Evolutionary conservation across 2,113 vertebrate genomes (phyloP).

Genomic region (Tiliqua scincoides): DNA sequence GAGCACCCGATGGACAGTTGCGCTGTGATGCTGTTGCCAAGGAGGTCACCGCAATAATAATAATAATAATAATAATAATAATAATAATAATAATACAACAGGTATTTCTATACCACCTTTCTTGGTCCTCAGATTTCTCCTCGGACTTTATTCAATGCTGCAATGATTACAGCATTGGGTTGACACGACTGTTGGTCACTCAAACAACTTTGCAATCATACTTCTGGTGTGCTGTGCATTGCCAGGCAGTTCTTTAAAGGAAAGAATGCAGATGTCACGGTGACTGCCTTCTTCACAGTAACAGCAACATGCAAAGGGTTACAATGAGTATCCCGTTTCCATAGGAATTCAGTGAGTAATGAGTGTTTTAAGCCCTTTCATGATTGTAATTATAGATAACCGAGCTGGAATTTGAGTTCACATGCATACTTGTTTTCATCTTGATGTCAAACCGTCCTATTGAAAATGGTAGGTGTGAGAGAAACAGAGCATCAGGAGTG

Average conservation of each 20-base stretch:
- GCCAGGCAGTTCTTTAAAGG: background rate
- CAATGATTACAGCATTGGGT: fast-evolving
- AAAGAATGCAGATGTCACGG: background rate
- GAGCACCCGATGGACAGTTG: too few relatives aligned
- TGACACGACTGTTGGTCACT: background rate
- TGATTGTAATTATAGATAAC: background rate
- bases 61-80: too few relatives aligned
- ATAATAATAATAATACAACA: too few relatives aligned
- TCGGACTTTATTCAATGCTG: too few relatives aligned
- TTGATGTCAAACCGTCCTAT: background rate
- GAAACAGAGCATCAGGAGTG: background rate
- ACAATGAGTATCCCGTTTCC: background rate
- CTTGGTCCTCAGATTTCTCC: too few relatives aligned
- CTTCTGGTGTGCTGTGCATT: conserved; percentile 5
- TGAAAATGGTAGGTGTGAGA: background rate
- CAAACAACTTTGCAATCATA: background rate
- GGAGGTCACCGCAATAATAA: too few relatives aligned
- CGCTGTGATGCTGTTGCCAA: background rate
- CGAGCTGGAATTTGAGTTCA: background rate
- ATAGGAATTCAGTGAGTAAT: background rate
- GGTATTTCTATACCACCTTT: too few relatives aligned
- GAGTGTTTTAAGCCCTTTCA: background rate
- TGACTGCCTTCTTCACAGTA: background rate
- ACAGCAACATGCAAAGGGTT: background rate
- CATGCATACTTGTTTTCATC: background rate